Conservation (phyloP, 2,797 vertebrate genomes). For the Syngnathus rostellatus region DNA sequence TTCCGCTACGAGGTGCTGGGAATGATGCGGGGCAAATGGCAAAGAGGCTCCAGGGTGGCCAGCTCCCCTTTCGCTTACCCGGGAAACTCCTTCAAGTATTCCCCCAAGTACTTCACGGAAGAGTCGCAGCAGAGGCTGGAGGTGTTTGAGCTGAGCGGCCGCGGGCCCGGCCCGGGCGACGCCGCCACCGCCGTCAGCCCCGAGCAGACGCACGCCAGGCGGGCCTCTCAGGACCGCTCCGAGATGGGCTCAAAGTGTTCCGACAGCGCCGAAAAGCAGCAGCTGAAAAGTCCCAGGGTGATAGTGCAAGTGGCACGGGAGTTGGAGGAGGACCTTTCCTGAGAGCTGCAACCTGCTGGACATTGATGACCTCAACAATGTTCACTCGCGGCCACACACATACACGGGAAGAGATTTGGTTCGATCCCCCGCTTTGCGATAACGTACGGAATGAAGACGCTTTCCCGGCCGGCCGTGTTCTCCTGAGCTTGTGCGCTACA, state of each 20-base stretch:
- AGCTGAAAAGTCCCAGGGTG: slow-evolving; percentile 11
- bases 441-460: background rate
- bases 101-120: slow-evolving; percentile 55
- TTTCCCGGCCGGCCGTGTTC: background rate
- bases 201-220: slow-evolving; percentile 58
- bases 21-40: slow-evolving; percentile 77
- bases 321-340: slow-evolving; percentile 25
- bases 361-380: slow-evolving; percentile 23
- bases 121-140: slow-evolving; percentile 65
- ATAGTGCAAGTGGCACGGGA: slow-evolving; percentile 29
- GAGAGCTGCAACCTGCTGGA: slow-evolving; percentile 2
- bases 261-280: slow-evolving; percentile 13
- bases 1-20: slow-evolving; percentile 96
- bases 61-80: slow-evolving; percentile 68
- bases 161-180: no score
- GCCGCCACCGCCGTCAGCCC: slow-evolving; percentile 27
- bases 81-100: slow-evolving; percentile 68
- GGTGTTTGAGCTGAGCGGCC: slow-evolving; percentile 63
- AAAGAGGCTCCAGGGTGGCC: slow-evolving; percentile 40
- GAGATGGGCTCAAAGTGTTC: slow-evolving; percentile 42
- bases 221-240: slow-evolving; percentile 52
- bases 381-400: background rate
- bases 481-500: no score
- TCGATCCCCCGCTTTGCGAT: background rate
- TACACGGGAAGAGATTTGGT: background rate